Base-by-base conservation (phyloP, 2,888 invertebrate genomes). In the Leucania comma region DNA sequence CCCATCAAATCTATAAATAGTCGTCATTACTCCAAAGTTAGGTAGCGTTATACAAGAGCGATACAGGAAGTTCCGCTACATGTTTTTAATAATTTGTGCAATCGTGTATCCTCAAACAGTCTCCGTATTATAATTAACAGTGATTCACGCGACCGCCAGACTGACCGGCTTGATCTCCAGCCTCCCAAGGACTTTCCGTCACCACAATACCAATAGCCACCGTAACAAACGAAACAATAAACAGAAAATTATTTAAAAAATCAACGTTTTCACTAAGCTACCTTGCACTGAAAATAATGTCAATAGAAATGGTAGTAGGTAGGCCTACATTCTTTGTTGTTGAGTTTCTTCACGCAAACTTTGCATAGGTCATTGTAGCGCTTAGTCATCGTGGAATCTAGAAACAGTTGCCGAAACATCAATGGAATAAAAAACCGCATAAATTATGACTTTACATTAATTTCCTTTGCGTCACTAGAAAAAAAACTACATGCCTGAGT, bases 101-200 rank as follows among this genome's bases (percentile, higher is more conserved):
- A 10, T 78, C 17, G 17, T 29, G 35, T 29, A 26, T 59, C 32
- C 42, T 61, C 42, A 57, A 48, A 62, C 32, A 53, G 38, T 22
- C 24, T 24, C 38, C 48, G 46, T 81, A 48, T 59, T 58, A 24
- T 22, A 59, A 26, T 46, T 32, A 35, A 3, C 24, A 53, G 58
- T 76, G 75, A 81, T 24, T 76, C 75, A 81, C 58, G n/a, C 61
- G 76, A 59, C 72, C 81, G 70, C 72, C 72, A 71, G 56, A 60
- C 71, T 63, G 78, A 71, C 79, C 76, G 68, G 8, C 10, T 20
- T 66, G 76, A 71, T 72, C 72, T 73, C 72, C 72, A 57, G 20
- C 42, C 26, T 5, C 53, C 53, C 75, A 73, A 81, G 76, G 82
- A 77, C 76, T 72, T 67, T 57, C 63, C 65, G 67, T 48, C 57